Conservation (phyloP, 2,888 invertebrate species). For the Synergus laeviventris region DNA sequence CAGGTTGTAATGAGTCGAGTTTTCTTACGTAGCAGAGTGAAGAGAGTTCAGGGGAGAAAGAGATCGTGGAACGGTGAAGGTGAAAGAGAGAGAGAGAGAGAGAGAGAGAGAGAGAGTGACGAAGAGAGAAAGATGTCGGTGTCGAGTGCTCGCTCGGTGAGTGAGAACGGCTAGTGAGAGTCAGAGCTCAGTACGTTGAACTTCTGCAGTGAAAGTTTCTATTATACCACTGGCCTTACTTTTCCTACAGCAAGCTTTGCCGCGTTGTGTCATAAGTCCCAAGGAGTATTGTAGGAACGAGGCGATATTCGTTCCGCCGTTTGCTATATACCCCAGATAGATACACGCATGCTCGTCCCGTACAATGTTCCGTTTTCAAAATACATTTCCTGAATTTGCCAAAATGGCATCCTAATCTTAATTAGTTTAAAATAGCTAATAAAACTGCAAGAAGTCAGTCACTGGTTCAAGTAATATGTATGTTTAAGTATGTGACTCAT, state of each 20-base stretch:
- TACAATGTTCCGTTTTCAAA: constrained; percentile 42
- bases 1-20: constrained; percentile 3
- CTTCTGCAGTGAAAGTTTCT: constrained; percentile 76
- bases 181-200: constrained; percentile 72
- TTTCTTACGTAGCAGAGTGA: constrained; percentile 19
- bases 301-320: constrained; percentile 46
- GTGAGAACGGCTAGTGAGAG: constrained; percentile 71
- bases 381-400: background rate
- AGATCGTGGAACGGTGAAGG: constrained; percentile 8
- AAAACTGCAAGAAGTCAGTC: background rate
- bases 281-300: constrained; percentile 28
- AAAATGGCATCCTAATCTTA: background rate
- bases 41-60: background rate
- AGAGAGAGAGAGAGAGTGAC: constrained; percentile 39
- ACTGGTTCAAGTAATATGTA: no score
- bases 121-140: constrained; percentile 43
- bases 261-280: constrained; percentile 53
- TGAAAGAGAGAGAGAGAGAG: constrained; percentile 38
- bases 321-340: constrained; percentile 33
- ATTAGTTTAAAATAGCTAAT: background rate
- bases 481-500: no score
- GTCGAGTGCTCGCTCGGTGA: constrained; percentile 51
- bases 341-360: constrained; percentile 41
- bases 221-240: constrained; percentile 76
- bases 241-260: constrained; percentile 69